phyloP scores from a whole-genome alignment of 64 coral and sea anemone genomes.

The Montipora sp. region DNA sequence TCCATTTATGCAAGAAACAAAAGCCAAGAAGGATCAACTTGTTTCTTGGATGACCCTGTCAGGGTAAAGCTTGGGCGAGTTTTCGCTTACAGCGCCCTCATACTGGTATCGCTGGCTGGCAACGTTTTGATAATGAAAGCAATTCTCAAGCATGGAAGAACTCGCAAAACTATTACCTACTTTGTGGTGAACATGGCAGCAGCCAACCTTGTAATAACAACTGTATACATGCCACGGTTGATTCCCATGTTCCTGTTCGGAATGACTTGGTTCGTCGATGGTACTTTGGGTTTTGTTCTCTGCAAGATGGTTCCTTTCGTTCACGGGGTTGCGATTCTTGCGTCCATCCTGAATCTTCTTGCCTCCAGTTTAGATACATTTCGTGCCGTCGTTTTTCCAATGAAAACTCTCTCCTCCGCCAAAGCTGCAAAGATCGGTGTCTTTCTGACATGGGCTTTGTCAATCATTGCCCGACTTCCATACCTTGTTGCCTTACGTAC shows the following conservation, averaged over 20 bases:
- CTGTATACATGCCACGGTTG: slow-evolving; percentile 19
- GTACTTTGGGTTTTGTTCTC: neutral
- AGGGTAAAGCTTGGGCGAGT: neutral
- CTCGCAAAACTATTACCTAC: slow-evolving; percentile 17
- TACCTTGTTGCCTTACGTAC: slow-evolving; percentile 24
- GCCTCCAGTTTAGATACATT: slow-evolving; percentile 13
- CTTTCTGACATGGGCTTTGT: slow-evolving; percentile 41
- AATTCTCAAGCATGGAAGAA: neutral
- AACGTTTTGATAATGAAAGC: neutral
- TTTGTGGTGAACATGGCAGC: slow-evolving; percentile 3
- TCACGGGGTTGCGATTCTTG: slow-evolving; percentile 21
- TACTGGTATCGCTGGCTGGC: neutral
- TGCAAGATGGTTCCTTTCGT: slow-evolving; percentile 28
- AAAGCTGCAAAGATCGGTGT: slow-evolving; percentile 37
- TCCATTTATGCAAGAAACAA: too few relatives aligned
- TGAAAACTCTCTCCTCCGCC: neutral
- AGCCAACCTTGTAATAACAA: slow-evolving; percentile 21
- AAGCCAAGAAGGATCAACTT: neutral
- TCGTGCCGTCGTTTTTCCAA: slow-evolving; percentile 13
- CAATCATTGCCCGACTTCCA: slow-evolving; percentile 28
- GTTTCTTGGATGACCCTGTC: slow-evolving; percentile 1
- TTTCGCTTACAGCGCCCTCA: slow-evolving; percentile 22
- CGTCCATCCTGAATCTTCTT: slow-evolving; percentile 11
- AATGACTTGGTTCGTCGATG: neutral
- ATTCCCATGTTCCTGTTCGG: slow-evolving; percentile 28